Percentiles rank a stretch among this genome's conserved stretches.
Conservation (phyloP, 1,140 invertebrate species). For the Lasioglossum albipes region DNA sequence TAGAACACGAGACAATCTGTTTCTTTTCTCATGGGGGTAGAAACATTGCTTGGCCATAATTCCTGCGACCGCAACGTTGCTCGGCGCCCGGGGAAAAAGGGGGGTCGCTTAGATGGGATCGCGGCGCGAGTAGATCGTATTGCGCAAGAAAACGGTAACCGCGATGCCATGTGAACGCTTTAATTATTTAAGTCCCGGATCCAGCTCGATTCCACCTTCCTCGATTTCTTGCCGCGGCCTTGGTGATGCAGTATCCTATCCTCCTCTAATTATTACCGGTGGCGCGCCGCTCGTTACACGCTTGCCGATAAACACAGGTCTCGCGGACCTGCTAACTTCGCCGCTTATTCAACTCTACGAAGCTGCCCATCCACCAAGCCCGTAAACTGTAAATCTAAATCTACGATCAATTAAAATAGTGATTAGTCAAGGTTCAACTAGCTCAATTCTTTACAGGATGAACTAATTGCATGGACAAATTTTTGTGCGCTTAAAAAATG, state of each 20-base stretch:
- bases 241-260: constrained; percentile 43
- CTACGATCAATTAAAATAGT: no score
- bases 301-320: constrained; percentile 27
- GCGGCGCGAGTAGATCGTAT: constrained; percentile 48
- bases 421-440: no score
- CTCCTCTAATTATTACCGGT: constrained; percentile 56
- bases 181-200: constrained; percentile 70
- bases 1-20: constrained; percentile 26
- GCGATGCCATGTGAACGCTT: constrained; percentile 56
- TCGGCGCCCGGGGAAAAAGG: neutral
- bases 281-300: constrained; percentile 24
- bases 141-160: constrained; percentile 63
- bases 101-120: constrained; percentile 48
- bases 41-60: constrained; percentile 18
- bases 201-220: constrained; percentile 56
- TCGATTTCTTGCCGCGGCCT: constrained; percentile 50
- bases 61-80: constrained; percentile 26
- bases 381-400: no score
- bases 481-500: no score
- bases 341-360: no score
- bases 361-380: no score
- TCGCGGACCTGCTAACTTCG: neutral
- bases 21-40: constrained; percentile 24
- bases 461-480: no score
- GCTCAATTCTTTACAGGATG: no score